Percentiles rank a stretch among this genome's conserved stretches.
phyloP scores from a whole-genome alignment of 2,797 vertebrate genomes.

The Tolypeutes matacus region DNA sequence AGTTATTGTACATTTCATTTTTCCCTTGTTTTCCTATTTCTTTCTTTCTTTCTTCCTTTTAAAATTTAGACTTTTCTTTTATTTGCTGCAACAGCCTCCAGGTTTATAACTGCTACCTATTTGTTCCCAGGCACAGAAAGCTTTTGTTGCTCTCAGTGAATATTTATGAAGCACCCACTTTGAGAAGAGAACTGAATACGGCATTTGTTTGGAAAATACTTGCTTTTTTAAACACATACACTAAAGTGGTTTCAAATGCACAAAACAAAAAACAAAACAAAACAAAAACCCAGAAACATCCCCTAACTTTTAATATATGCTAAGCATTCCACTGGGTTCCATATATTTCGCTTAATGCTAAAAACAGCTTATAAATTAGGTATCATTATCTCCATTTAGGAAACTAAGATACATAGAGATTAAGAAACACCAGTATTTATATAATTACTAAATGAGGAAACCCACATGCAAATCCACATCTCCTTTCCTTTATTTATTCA shows the following conservation, averaged over 20 bases:
- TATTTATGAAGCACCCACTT: no score
- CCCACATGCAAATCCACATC: background rate
- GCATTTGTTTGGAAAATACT: background rate
- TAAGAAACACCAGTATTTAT: background rate
- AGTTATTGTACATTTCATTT: background rate
- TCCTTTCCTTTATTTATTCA: background rate
- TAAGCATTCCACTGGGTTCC: background rate
- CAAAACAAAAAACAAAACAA: background rate
- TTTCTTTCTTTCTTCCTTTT: background rate
- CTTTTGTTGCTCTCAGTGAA: constrained; percentile 58
- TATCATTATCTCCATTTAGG: background rate
- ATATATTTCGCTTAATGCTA: background rate
- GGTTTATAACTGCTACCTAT: constrained; percentile 43
- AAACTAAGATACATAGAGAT: background rate
- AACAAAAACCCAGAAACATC: constrained; percentile 1
- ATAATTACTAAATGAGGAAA: background rate
- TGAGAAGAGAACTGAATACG: constrained; percentile 15
- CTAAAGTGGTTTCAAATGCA: background rate
- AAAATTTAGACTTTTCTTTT: constrained; percentile 30
- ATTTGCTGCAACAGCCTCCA: background rate
- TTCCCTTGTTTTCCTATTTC: background rate
- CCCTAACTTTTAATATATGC: no score
- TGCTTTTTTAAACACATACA: background rate
- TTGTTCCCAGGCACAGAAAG: constrained; percentile 27
- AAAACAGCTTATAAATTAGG: background rate